Percentiles rank a stretch among this genome's conserved stretches.
phyloP scores from a whole-genome alignment of 2,888 invertebrate genomes.

The Cryptus armator region DNA sequence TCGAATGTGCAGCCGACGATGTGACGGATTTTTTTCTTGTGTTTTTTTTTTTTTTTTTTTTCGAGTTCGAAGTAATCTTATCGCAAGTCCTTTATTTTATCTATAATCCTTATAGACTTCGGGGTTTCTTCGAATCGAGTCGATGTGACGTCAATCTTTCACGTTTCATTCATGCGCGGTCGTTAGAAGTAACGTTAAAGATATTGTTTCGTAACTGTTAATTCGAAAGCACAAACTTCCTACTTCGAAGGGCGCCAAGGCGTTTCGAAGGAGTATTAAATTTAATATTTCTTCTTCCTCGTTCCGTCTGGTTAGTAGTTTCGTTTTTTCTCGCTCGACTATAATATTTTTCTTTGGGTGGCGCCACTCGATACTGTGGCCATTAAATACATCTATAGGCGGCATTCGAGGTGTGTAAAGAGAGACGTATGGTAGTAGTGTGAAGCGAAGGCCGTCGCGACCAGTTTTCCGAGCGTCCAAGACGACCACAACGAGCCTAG shows the following conservation, averaged over 20 bases:
- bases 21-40: no score
- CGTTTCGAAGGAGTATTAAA: background rate
- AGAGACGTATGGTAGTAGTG: conserved; percentile 8
- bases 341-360: conserved; percentile 26
- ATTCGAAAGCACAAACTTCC: background rate
- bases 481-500: conserved; percentile 20
- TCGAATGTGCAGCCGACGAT: no score
- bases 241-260: background rate
- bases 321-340: conserved; percentile 3
- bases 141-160: no score
- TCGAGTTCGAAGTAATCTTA: no score
- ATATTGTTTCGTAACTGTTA: background rate
- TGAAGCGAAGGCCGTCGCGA: conserved; percentile 24
- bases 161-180: no score
- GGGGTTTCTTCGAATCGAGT: no score
- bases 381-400: conserved; percentile 1
- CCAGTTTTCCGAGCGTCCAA: conserved; percentile 34
- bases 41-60: no score
- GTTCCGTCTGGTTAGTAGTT: conserved; percentile 6
- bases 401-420: background rate
- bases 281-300: conserved; percentile 17
- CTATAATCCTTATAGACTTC: no score
- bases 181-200: no score
- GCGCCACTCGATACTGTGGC: conserved; percentile 32
- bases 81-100: no score